These are phyloP conservation scores for Epizoanthus ramosus DNA, from an alignment of 92 coral and sea anemone genomes.

Conservation along the genomic window DNA sequence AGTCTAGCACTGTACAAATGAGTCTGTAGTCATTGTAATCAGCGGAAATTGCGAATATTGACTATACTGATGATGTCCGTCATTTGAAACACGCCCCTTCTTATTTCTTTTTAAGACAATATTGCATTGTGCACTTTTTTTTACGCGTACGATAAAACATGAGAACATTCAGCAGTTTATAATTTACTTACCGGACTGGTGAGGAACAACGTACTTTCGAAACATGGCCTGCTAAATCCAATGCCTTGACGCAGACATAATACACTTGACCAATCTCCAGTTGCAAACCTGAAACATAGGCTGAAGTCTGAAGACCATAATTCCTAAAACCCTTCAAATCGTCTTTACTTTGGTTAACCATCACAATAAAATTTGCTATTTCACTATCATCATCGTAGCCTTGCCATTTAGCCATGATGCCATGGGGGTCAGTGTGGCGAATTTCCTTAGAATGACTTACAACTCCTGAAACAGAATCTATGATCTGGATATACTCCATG, in stretches of 20 bases:
- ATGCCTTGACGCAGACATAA: neutral
- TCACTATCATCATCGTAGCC: neutral
- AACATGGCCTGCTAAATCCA: slow-evolving; percentile 2
- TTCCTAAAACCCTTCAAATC: neutral
- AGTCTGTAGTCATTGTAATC: no score
- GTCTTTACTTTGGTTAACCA: neutral
- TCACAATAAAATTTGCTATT: neutral
- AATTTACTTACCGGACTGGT: neutral
- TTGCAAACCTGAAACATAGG: neutral
- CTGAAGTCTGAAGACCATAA: neutral
- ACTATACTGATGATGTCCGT: no score
- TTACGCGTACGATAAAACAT: neutral
- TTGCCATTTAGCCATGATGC: neutral
- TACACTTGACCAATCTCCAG: neutral
- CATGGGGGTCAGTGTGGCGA: neutral
- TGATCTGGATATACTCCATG: neutral
- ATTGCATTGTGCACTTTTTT: neutral
- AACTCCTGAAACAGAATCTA: neutral
- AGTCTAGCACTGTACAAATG: no score
- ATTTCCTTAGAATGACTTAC: neutral
- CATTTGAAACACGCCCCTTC: no score
- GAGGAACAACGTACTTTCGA: neutral
- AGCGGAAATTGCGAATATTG: no score
- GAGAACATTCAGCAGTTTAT: neutral
- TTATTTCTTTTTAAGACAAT: no score